phyloP scores from a whole-genome alignment of 1,140 invertebrate species.

The Helicoverpa armigera region DNA sequence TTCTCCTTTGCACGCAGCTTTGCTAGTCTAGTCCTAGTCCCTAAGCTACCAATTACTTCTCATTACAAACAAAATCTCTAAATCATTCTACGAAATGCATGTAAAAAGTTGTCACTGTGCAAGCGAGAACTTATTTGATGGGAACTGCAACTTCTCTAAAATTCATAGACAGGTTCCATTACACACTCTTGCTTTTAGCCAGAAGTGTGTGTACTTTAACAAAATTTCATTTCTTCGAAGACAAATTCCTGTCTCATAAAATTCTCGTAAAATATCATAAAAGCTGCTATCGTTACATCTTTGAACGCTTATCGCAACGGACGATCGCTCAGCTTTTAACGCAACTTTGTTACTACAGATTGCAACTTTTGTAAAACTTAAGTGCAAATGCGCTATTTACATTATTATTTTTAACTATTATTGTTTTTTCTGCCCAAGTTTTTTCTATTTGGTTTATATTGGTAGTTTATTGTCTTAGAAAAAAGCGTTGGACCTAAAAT shows the following conservation, averaged over 20 bases:
- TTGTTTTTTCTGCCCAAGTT: no score
- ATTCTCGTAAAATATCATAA: slow-evolving; percentile 45
- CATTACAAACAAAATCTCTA: no score
- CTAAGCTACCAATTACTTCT: no score
- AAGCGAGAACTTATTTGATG: no score
- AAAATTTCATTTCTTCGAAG: slow-evolving; percentile 34
- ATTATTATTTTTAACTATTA: neutral
- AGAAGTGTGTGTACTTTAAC: slow-evolving; percentile 33
- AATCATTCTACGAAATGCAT: no score
- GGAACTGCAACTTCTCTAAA: slow-evolving; percentile 10
- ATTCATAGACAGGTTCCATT: slow-evolving; percentile 17
- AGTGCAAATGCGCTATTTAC: neutral
- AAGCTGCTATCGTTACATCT: slow-evolving; percentile 43
- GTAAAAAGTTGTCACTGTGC: no score
- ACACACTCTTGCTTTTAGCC: slow-evolving; percentile 23
- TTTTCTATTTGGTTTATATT: neutral
- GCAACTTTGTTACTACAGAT: neutral
- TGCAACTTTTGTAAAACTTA: neutral
- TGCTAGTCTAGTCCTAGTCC: no score
- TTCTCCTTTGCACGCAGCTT: neutral
- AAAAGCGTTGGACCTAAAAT: neutral
- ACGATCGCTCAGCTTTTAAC: slow-evolving; percentile 24
- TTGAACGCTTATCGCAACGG: slow-evolving; percentile 41
- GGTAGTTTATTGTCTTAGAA: no score
- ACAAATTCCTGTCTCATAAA: slow-evolving; percentile 49